A percentile compares a stretch with the other conserved stretches of the same genome.
Conservation (phyloP, 2,113 vertebrate genomes). For the Calyptommatus sinebrachiatus region DNA sequence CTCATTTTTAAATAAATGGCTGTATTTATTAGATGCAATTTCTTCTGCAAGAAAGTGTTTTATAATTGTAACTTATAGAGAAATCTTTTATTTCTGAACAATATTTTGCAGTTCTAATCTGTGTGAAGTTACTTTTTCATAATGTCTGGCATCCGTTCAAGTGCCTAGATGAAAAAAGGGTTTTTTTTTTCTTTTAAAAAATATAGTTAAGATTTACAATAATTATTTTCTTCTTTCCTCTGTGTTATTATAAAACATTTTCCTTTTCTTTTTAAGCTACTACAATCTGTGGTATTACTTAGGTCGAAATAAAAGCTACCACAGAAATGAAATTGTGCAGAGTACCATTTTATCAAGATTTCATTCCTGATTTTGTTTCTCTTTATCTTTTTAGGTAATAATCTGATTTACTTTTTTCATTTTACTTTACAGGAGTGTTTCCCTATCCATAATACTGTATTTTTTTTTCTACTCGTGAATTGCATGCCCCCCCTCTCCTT, state of each 20-base stretch:
- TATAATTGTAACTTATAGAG: neutral
- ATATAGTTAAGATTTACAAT: slow-evolving; percentile 23
- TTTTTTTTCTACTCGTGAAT: slow-evolving; percentile 43
- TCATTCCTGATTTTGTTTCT: slow-evolving; percentile 12
- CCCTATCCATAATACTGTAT: neutral
- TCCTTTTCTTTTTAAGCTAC: neutral
- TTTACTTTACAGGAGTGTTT: slow-evolving; percentile 29
- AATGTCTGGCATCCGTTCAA: slow-evolving; percentile 33
- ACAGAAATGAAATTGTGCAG: neutral
- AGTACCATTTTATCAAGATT: neutral
- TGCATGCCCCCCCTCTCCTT: slow-evolving; percentile 3
- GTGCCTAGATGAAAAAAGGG: neutral
- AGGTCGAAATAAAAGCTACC: slow-evolving; percentile 15
- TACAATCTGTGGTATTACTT: neutral
- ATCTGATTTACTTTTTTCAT: slow-evolving; percentile 34
- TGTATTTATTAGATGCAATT: slow-evolving; percentile 20
- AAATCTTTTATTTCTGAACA: neutral
- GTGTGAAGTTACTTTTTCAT: slow-evolving; percentile 44
- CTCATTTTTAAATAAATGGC: slow-evolving; percentile 12
- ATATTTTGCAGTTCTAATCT: slow-evolving; percentile 4
- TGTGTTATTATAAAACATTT: slow-evolving; percentile 1
- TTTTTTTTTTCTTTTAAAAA: slow-evolving; percentile 29
- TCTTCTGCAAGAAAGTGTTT: slow-evolving; percentile 28
- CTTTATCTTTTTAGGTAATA: slow-evolving; percentile 9
- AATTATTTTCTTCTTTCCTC: slow-evolving; percentile 19